Evolutionary conservation across 2,797 vertebrate species (phyloP), one percentile per base, ranked within the genome.

Genomic region (Avahi laniger): DNA sequence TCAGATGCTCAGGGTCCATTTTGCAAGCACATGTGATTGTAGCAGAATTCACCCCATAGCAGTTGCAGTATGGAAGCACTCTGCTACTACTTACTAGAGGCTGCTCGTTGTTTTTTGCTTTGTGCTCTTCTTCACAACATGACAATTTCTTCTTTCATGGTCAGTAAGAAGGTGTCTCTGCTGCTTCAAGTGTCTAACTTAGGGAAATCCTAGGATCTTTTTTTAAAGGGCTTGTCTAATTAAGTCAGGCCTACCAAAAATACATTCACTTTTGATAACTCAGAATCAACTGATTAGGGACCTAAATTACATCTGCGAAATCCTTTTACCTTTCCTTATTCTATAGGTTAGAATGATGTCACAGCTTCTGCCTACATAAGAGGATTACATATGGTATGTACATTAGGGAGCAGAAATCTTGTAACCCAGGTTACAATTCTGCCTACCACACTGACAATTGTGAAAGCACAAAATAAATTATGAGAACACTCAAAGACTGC

Each of bases 41-140:
- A 28, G 67, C 18, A 61, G 8, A 75, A 54, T 81, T 92, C 43
- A 59, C 11, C 38, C 46, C 67, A 30, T 61, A 73, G 41, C 14
- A 38, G 43, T 1, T 75, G 35, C 17, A 67, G 50, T 20, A 75
- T 30, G 7, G 11, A 79, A 48, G 43, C 0, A 3, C 24, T 82
- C 30, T 43, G 11, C 12, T 43, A 41, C 41, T 30, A 1, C 0
- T 8, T 30, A 1, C 1, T 15, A 20, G 4, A 43, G 7, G 30
- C 4, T 6, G 0, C 79, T 35, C 2, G 0, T 13, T 22, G 4
- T 67, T 38, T 2, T 33, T 28, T 26, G 11, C 17, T 20, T n/a
- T 33, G 30, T 38, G 18, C 10, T 18, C 14, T 70, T 82, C 33
- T 41, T 26, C 24, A 59, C 10, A 41, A 59, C 10, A 6, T 14